Percentiles rank a stretch among this genome's conserved stretches.
phyloP scores from a whole-genome alignment of 2,113 vertebrate genomes.

The Engraulis encrasicolus region DNA sequence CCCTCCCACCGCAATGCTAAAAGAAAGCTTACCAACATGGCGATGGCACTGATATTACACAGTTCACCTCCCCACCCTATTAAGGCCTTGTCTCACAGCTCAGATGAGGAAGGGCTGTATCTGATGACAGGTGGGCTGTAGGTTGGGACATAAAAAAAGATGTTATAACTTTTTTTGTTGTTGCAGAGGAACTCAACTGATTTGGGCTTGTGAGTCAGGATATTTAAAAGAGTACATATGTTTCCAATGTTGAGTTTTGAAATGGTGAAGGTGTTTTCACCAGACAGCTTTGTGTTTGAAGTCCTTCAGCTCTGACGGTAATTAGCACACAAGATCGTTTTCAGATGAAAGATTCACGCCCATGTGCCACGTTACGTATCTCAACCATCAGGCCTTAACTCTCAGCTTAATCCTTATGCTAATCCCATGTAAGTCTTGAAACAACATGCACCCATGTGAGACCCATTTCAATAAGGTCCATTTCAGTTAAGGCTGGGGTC shows the following conservation, averaged over 20 bases:
- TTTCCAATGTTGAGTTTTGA: not conserved
- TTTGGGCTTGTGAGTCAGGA: not conserved
- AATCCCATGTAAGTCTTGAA: not conserved
- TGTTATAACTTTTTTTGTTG: slow-evolving; percentile 44
- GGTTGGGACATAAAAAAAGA: slow-evolving; percentile 46
- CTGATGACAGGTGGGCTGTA: slow-evolving; percentile 58
- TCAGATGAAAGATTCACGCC: not conserved
- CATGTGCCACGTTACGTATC: not conserved
- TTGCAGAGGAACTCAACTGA: not conserved
- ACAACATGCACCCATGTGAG: not conserved
- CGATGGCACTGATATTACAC: slow-evolving; percentile 64
- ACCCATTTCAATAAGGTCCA: not conserved
- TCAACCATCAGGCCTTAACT: not conserved
- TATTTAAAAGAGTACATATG: not conserved
- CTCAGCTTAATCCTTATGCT: not conserved
- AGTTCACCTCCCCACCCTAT: slow-evolving; percentile 21
- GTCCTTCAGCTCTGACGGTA: not conserved
- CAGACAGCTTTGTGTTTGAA: not conserved
- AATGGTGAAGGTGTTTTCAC: not conserved
- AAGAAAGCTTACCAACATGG: slow-evolving; percentile 61
- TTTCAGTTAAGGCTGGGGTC: not conserved
- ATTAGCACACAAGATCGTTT: not conserved
- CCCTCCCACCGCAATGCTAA: slow-evolving; percentile 55
- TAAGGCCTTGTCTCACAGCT: not conserved
- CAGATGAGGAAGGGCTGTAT: slow-evolving; percentile 34